phyloP scores from a whole-genome alignment of 2,797 vertebrate genomes.

The Enteromius radiatus region DNA sequence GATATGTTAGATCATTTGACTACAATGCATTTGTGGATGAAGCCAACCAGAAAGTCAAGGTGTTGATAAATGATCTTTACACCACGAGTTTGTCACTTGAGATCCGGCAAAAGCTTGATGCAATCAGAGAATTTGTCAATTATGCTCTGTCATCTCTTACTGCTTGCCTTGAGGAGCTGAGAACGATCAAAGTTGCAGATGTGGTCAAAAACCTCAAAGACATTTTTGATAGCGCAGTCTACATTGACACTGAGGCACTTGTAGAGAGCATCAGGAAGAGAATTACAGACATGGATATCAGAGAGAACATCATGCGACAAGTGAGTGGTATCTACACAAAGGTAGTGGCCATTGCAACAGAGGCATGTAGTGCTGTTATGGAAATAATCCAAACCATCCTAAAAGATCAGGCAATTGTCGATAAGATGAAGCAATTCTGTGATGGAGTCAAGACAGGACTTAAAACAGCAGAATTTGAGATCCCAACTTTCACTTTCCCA shows the following conservation, averaged over 20 bases:
- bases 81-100: constrained; percentile 79
- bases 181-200: constrained; percentile 77
- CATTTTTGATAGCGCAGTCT: constrained; percentile 71
- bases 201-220: constrained; percentile 66
- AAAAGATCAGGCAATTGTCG: constrained; percentile 73
- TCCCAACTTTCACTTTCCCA: constrained; percentile 84
- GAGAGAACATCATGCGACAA: constrained; percentile 62
- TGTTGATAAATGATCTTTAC: constrained; percentile 75
- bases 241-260: constrained; percentile 72
- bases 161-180: constrained; percentile 73
- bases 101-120: constrained; percentile 84
- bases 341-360: constrained; percentile 61
- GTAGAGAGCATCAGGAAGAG: constrained; percentile 75
- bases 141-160: constrained; percentile 66
- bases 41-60: constrained; percentile 76
- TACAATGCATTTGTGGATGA: constrained; percentile 83
- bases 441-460: constrained; percentile 74
- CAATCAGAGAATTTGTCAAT: constrained; percentile 72
- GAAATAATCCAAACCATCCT: constrained; percentile 17
- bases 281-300: constrained; percentile 80
- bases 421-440: constrained; percentile 73
- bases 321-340: constrained; percentile 68
- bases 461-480: constrained; percentile 76
- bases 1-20: constrained; percentile 79
- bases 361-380: constrained; percentile 61